phyloP scores from a whole-genome alignment of 2,113 vertebrate genomes.

The Lepisosteus osseus region DNA sequence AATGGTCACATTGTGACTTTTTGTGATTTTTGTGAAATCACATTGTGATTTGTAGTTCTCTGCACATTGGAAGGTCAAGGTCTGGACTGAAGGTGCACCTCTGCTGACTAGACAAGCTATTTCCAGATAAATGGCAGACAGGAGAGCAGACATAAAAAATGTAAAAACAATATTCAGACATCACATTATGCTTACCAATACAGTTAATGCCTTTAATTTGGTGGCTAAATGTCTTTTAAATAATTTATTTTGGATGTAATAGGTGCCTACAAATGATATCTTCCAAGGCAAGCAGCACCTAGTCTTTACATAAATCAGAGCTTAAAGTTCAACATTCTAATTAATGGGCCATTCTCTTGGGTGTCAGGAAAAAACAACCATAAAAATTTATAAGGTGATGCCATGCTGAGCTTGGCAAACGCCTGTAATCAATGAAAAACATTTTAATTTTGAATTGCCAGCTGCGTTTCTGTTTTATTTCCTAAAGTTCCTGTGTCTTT shows the following conservation, averaged over 20 bases:
- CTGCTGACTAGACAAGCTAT: not conserved
- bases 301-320: slow-evolving; percentile 16
- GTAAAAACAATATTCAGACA: not conserved
- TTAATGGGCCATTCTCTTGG: slow-evolving; percentile 41
- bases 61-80: too few relatives aligned
- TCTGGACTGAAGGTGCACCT: too few relatives aligned
- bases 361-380: slow-evolving; percentile 32
- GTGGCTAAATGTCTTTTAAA: slow-evolving; percentile 20
- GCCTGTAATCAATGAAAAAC: slow-evolving; percentile 40
- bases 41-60: too few relatives aligned
- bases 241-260: slow-evolving; percentile 20
- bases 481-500: not conserved
- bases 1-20: too few relatives aligned
- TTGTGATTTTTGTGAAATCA: too few relatives aligned
- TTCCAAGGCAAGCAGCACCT: slow-evolving; percentile 3
- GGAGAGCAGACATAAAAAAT: not conserved
- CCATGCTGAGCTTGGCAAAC: slow-evolving; percentile 39
- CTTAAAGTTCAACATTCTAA: slow-evolving; percentile 31
- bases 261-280: slow-evolving; percentile 15
- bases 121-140: not conserved
- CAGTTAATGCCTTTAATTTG: slow-evolving; percentile 1
- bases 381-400: slow-evolving; percentile 33
- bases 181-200: not conserved
- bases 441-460: slow-evolving; percentile 41
- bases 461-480: slow-evolving; percentile 12